phyloP scores from a whole-genome alignment of 2,888 invertebrate species.

The Portevinia maculata region DNA sequence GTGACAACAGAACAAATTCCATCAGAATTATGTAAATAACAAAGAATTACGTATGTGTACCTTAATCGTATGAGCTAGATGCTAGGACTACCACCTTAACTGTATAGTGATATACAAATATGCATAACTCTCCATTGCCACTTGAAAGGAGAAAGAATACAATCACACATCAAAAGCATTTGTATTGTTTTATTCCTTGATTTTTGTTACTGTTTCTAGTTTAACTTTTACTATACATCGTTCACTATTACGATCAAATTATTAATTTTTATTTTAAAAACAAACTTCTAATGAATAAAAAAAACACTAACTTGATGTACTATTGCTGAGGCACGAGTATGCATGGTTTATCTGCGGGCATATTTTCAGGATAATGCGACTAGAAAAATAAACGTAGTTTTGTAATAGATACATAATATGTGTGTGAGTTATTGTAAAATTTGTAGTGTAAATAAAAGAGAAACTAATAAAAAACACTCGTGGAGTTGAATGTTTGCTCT shows the following conservation, averaged over 20 bases:
- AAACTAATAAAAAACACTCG: constrained; percentile 53
- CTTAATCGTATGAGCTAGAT: constrained; percentile 59
- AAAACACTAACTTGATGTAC: constrained; percentile 23
- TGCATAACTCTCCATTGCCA: constrained; percentile 11
- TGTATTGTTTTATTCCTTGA: constrained; percentile 25
- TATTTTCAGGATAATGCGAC: constrained; percentile 27
- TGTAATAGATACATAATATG: constrained; percentile 45
- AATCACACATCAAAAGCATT: constrained; percentile 39
- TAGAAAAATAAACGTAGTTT: constrained; percentile 35
- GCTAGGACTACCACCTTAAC: constrained; percentile 30
- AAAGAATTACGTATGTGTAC: constrained; percentile 66
- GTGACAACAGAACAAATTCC: constrained; percentile 37
- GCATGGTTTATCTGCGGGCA: constrained; percentile 25
- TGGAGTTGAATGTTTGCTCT: neutral
- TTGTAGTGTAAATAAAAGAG: constrained; percentile 59
- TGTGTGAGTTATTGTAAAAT: constrained; percentile 58
- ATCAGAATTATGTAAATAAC: constrained; percentile 67
- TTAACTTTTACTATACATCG: constrained; percentile 49
- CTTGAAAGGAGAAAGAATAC: constrained; percentile 4
- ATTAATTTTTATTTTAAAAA: constrained; percentile 46
- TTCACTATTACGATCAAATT: constrained; percentile 59
- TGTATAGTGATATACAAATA: constrained; percentile 37
- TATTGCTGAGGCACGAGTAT: constrained; percentile 38
- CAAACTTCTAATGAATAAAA: constrained; percentile 36
- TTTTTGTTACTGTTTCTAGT: constrained; percentile 54